Evolutionary conservation across 2,888 invertebrate species (phyloP), one percentile per base, ranked within the genome.

Genomic region (Drosophila quasianomalipes): DNA sequence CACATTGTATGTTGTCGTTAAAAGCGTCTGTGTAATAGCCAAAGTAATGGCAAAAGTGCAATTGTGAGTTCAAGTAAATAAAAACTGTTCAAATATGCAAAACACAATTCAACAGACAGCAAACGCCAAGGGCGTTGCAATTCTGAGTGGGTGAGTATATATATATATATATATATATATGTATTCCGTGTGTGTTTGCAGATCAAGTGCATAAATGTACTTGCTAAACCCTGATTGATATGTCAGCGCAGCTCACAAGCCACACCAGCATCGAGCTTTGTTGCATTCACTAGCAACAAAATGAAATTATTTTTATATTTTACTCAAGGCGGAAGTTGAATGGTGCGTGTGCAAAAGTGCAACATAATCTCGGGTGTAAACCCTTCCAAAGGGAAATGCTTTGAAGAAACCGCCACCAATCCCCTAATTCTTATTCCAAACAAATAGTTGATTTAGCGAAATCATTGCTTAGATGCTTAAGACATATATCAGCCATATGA

Each of bases 201-300:
- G 57, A 85, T 83, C 77, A 84, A 87, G 91, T 90, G 91, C 92
- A 92, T 92, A 92, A 88, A 92, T 91, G 91, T 88, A 73, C 82
- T 85, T 88, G 87, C 85, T 85, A 92, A 91, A 81, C 82, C 83
- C 89, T 91, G 91, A 92, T 92, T 92, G 92, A 92, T 91, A 90
- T 83, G 78, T 79, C 85, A 85, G 76, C 83, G 67, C 63, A 67
- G 75, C 63, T 76, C 71, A 74, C 60, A 53, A 31, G 55, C 53
- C 44, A 49, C 55, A 62, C 57, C 47, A 64, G 55, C 53, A 57
- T 28, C 49, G 30, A 57, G 71, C 41, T 57, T 64, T 72, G 59
- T 66, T 67, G 59, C 82, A 69, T 65, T 73, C 54, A 72, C 57
- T 16, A 70, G 67, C 70, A 51, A 53, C 44, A 44, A 64, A 65